Conservation (phyloP, 1,140 invertebrate species). For the Hormaphis cornu region DNA sequence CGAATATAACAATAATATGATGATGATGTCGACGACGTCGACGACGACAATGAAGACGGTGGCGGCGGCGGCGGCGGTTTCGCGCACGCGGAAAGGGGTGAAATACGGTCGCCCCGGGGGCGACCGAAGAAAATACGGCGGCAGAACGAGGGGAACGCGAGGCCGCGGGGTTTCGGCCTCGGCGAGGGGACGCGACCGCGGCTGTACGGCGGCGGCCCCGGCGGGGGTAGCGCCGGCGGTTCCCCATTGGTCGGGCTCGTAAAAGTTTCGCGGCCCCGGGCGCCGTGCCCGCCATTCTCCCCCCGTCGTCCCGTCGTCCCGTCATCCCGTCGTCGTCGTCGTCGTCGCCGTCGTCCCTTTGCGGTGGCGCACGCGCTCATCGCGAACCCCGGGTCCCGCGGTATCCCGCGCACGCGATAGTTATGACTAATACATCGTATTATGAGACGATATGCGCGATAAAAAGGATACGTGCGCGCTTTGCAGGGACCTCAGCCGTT, state of each 20-base stretch:
- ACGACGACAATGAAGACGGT: not conserved
- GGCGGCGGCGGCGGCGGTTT: slow-evolving; percentile 1
- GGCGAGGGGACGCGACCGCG: not conserved
- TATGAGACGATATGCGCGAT: too few species aligned
- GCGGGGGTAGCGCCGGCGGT: slow-evolving; percentile 21
- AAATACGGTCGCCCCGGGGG: slow-evolving; percentile 25
- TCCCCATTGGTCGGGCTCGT: slow-evolving; percentile 28
- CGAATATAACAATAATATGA: too few species aligned
- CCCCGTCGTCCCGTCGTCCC: too few species aligned
- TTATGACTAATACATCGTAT: slow-evolving; percentile 19
- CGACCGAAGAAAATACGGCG: not conserved
- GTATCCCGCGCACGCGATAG: not conserved
- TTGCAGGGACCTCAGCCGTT: too few species aligned
- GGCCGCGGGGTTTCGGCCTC: not conserved
- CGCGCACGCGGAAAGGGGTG: slow-evolving; percentile 15
- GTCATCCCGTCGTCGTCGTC: not conserved
- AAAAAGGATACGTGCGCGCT: too few species aligned
- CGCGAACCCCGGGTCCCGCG: not conserved
- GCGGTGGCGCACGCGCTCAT: not conserved
- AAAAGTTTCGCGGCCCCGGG: slow-evolving; percentile 27
- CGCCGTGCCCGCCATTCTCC: not conserved
- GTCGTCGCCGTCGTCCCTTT: not conserved
- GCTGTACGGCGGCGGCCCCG: slow-evolving; percentile 1
- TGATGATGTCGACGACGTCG: not conserved
- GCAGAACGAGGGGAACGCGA: not conserved